Evolutionary conservation across 1,140 invertebrate genomes (phyloP).

Genomic region (Orius insidiosus): DNA sequence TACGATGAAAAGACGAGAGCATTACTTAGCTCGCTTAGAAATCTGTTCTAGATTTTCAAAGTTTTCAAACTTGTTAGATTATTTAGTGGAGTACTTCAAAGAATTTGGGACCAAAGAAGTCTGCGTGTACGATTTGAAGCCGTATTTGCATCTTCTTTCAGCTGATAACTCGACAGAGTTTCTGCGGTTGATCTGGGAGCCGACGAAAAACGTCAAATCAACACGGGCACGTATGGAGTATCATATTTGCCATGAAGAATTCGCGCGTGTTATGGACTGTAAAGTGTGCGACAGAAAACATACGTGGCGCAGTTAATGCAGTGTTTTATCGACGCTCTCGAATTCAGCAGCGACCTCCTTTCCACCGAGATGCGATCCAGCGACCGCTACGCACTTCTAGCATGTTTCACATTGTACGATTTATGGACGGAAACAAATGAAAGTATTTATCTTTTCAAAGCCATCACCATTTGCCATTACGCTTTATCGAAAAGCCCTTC

Average conservation of each 20-base stretch:
- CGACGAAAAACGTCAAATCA: conserved; percentile 1
- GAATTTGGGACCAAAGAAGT: conserved; percentile 68
- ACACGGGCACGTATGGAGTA: no score
- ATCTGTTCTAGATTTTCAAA: conserved; percentile 43
- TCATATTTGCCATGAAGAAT: no score
- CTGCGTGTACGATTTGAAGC: conserved; percentile 59
- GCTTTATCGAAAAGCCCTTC: conserved; percentile 50
- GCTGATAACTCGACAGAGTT: conserved; percentile 17
- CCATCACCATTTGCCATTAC: conserved; percentile 47
- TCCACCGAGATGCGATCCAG: conserved; percentile 20
- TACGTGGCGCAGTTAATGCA: conserved; percentile 31
- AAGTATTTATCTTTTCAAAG: conserved; percentile 39
- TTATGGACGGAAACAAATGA: conserved; percentile 37
- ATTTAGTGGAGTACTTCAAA: conserved; percentile 59
- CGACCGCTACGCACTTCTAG: conserved; percentile 62
- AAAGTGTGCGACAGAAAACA: background rate
- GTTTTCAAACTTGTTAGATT: conserved; percentile 38
- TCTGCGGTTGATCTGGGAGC: conserved; percentile 17
- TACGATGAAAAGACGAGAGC: conserved; percentile 34
- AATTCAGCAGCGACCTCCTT: conserved; percentile 17
- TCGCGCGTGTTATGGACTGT: no score
- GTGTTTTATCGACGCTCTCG: conserved; percentile 33
- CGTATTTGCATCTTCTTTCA: conserved; percentile 37
- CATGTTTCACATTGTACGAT: conserved; percentile 60
- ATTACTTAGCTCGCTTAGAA: conserved; percentile 65